Evolutionary conservation across 2,797 vertebrate genomes (phyloP).

Genomic region (Gorsachius magnificus): DNA sequence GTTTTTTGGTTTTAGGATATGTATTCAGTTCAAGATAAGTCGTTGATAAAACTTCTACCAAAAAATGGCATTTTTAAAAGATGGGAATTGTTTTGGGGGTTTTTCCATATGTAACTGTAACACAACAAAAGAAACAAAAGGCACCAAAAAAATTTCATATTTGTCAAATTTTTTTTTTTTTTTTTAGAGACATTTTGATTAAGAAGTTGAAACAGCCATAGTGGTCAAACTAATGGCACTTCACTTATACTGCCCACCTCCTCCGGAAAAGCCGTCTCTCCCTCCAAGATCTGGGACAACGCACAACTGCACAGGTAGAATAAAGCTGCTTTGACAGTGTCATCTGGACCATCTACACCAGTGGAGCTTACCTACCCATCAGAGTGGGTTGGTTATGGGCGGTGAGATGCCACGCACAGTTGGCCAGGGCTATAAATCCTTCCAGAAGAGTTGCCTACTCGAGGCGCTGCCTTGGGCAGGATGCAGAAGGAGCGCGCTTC

Average conservation of each 20-base stretch:
- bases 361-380: fast-evolving
- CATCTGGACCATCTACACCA: background rate
- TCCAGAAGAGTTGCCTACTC: background rate
- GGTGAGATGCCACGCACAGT: fast-evolving
- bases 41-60: background rate
- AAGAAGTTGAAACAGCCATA: background rate
- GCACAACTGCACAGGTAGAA: background rate
- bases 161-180: background rate
- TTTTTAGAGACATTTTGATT: background rate
- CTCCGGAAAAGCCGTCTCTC: background rate
- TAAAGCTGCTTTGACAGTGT: background rate
- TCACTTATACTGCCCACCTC: background rate
- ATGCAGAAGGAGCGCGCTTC: background rate
- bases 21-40: background rate
- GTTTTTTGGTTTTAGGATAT: background rate
- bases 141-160: fast-evolving
- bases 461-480: background rate
- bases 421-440: background rate
- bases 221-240: background rate
- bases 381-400: background rate
- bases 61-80: background rate
- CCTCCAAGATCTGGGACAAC: background rate
- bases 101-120: background rate
- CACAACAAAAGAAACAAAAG: background rate
- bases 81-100: fast-evolving